Conservation (phyloP, 2,113 vertebrate species). For the Carassius auratus region DNA sequence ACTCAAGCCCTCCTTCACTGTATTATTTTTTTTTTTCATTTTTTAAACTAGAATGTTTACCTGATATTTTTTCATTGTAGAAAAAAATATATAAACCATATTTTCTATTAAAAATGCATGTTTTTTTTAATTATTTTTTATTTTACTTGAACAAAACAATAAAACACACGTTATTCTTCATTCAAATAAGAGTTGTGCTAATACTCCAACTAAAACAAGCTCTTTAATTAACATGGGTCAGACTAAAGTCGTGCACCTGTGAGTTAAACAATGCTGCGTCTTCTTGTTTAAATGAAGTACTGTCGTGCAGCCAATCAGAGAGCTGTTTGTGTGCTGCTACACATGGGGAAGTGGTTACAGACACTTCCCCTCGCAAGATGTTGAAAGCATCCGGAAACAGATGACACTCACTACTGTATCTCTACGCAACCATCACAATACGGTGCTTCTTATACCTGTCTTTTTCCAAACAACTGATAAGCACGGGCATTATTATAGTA, state of each 20-base stretch:
- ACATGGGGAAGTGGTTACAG: slow-evolving; percentile 69
- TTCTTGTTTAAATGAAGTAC: slow-evolving; percentile 6
- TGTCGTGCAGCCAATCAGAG: neutral
- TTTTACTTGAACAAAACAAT: neutral
- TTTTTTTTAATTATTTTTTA: neutral
- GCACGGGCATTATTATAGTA: neutral
- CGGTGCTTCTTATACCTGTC: neutral
- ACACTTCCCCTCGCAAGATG: slow-evolving; percentile 65
- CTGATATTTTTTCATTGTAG: neutral
- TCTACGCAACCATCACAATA: slow-evolving; percentile 7
- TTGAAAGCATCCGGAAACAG: slow-evolving; percentile 67
- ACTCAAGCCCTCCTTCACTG: neutral
- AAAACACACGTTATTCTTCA: neutral
- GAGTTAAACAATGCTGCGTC: neutral
- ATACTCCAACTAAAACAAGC: neutral
- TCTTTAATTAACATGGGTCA: neutral
- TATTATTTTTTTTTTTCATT: no score
- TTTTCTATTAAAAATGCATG: neutral
- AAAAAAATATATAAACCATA: neutral
- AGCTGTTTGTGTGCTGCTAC: neutral
- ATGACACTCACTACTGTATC: slow-evolving; percentile 47
- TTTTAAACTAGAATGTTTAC: neutral
- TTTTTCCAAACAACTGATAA: neutral
- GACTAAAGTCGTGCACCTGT: slow-evolving; percentile 28
- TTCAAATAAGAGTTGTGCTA: neutral